phyloP scores from a whole-genome alignment of 1,140 invertebrate species.

The Luehdorfia chinensis region DNA sequence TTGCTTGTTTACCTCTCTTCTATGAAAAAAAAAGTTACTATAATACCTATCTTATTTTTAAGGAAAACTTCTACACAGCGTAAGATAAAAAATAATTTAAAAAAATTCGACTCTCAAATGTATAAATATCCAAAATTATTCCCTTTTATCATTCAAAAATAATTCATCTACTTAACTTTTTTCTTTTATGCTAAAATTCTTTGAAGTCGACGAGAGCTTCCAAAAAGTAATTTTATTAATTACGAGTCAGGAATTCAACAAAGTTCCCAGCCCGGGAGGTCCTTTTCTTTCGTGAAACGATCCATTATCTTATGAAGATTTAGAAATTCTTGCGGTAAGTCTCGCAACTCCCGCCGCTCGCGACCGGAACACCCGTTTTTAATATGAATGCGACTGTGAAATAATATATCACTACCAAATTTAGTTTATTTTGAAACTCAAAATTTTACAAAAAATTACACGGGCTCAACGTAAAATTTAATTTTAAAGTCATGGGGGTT shows the following conservation, averaged over 20 bases:
- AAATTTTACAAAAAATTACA: no score
- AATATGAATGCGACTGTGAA: background rate
- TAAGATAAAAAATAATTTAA: no score
- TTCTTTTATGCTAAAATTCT: conserved; percentile 76
- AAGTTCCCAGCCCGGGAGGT: conserved; percentile 69
- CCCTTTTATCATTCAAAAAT: conserved; percentile 73
- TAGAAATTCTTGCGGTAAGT: conserved; percentile 72
- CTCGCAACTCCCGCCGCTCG: conserved; percentile 23
- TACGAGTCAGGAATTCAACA: conserved; percentile 76
- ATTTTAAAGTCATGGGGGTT: no score
- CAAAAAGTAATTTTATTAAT: conserved; percentile 78
- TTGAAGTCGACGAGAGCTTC: conserved; percentile 75
- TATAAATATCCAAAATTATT: conserved; percentile 73
- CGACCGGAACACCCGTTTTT: background rate
- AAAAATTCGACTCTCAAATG: no score
- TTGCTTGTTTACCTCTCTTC: no score
- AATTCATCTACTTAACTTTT: conserved; percentile 76
- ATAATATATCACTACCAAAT: background rate
- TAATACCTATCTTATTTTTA: no score
- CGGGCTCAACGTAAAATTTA: no score
- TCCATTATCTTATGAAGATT: conserved; percentile 77
- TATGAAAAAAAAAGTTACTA: no score
- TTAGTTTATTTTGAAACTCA: background rate
- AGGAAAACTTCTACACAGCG: no score
- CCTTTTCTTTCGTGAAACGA: conserved; percentile 68